phyloP scores from a whole-genome alignment of 2,888 invertebrate species.

The Odontothrips loti region DNA sequence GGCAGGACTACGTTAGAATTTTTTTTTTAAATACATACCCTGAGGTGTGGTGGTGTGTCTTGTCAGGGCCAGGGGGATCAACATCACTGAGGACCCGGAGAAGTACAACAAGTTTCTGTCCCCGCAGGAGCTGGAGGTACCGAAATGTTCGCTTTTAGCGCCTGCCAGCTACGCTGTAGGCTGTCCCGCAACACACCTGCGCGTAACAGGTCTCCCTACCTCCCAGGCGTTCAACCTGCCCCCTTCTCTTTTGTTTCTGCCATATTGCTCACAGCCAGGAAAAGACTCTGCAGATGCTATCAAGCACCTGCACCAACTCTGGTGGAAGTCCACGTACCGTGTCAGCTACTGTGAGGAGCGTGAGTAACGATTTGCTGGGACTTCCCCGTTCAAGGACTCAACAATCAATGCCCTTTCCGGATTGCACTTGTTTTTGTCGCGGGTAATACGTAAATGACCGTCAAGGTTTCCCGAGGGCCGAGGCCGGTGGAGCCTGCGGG shows the following conservation, averaged over 20 bases:
- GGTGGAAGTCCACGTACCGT: not conserved
- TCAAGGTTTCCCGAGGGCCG: too few relatives aligned
- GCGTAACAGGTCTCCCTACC: not conserved
- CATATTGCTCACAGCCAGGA: not conserved
- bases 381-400: not conserved
- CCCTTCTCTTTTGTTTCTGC: not conserved
- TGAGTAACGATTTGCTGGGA: not conserved
- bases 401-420: too few relatives aligned
- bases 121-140: not conserved
- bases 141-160: not conserved
- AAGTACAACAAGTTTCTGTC: constrained; percentile 1
- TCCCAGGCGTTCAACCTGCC: not conserved
- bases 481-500: not conserved
- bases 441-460: too few relatives aligned
- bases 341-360: not conserved
- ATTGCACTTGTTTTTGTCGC: too few relatives aligned
- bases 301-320: not conserved
- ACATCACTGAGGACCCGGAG: not conserved
- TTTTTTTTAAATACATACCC: too few relatives aligned
- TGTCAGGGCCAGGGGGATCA: not conserved
- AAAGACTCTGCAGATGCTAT: not conserved
- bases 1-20: too few relatives aligned
- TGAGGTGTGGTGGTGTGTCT: not conserved
- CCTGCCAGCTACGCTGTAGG: too few relatives aligned
- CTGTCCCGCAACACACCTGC: not conserved